Evolutionary conservation across 2,113 vertebrate species (phyloP), one percentile per base, ranked within the genome.

Genomic region (Corythornis cristatus): DNA sequence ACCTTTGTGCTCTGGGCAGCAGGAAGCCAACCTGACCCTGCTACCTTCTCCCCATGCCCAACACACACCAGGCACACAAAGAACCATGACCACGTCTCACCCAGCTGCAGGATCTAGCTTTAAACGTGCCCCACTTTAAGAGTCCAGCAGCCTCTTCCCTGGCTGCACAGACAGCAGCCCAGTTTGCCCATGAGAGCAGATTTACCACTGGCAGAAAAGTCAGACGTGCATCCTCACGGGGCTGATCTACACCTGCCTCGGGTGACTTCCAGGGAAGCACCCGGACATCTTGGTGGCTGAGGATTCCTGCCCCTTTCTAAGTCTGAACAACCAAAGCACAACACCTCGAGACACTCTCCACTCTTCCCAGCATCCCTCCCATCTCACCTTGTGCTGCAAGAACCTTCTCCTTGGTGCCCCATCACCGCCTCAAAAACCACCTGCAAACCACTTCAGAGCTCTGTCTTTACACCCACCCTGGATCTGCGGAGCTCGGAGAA

Each of bases 401-500:
- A 53, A 79, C 53, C 66, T 83, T 43, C 51, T 60, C 53, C 57
- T 22, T 7, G 15, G 5, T n/a, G 73, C 6, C 40, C 33, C 46
- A 43, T 6, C 42, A 19, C 7, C 56, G 51, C 68, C 54, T 48
- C 35, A n/a, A 62, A 65, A 61, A 21, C 1, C 60, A 73, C 17
- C 51, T 35, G n/a, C 61, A 37, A 79, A 58, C 14, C 31, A 8
- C 60, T 13, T 31, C 6, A 10, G 25, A 8, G 62, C 83, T 82
- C 82, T 43, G 67, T 54, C 75, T 37, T 66, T 26, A 16, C 72
- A 45, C 50, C 16, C 35, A 26, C 28, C 26, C 40, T 17, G 31
- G 12, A 20, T 5, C 3, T 0, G 8, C 5, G 0, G 2, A 19
- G 64, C 67, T 0, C 0, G 8, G 23, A 37, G 42, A 67, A n/a